Conservation (phyloP, 92 coral and sea anemone species). For the Epizoanthus stellaris region DNA sequence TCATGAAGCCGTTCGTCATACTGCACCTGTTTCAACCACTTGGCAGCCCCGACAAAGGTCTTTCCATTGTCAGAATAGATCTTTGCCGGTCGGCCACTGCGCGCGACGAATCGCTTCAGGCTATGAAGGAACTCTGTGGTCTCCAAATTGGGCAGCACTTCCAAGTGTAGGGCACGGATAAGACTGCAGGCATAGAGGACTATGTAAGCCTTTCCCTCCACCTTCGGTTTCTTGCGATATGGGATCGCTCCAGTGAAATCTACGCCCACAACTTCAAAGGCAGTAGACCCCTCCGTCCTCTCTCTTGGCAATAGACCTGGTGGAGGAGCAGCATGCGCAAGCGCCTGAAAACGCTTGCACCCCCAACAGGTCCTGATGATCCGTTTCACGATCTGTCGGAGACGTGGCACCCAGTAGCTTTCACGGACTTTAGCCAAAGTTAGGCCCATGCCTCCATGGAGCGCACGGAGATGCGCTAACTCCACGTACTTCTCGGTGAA, state of each 20-base stretch:
- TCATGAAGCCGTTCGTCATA: conserved; percentile 30
- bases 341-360: conserved; percentile 42
- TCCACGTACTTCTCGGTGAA: neutral
- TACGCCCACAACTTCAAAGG: conserved; percentile 44
- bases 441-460: conserved; percentile 21
- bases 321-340: conserved; percentile 39
- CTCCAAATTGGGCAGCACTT: conserved; percentile 25
- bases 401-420: neutral
- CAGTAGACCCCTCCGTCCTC: conserved; percentile 39
- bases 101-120: conserved; percentile 40
- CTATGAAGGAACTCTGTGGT: conserved; percentile 40
- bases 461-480: neutral
- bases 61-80: conserved; percentile 46
- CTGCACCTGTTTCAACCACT: conserved; percentile 38
- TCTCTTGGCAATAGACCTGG: conserved; percentile 41
- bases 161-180: conserved; percentile 40
- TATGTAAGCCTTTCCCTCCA: conserved; percentile 50
- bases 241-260: conserved; percentile 50
- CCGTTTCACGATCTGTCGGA: too few species aligned
- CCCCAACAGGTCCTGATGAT: conserved; percentile 1
- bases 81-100: conserved; percentile 36
- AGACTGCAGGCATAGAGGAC: conserved; percentile 46
- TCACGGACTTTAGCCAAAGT: conserved; percentile 41
- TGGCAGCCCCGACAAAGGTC: conserved; percentile 52
- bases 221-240: neutral